A percentile compares a stretch with the other conserved stretches of the same genome.
These are phyloP conservation scores for Megalonaias nervosa DNA, from an alignment of 1,140 invertebrate species.

Conservation along the genomic window DNA sequence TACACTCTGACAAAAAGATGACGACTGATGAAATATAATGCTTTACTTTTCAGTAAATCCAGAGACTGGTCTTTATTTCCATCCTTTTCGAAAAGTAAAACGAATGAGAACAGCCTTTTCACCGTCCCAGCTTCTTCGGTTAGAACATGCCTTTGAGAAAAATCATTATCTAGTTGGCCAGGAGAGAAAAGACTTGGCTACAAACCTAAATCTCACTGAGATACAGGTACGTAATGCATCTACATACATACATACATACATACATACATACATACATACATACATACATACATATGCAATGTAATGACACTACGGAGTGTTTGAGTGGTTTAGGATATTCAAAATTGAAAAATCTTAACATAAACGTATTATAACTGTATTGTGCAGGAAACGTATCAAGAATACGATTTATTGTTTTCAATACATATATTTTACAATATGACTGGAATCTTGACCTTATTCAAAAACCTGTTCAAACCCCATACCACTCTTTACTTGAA, in stretches of 20 bases:
- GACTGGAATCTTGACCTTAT: too few species aligned
- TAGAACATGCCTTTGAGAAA: constrained; percentile 99
- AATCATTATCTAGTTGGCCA: constrained; percentile 99
- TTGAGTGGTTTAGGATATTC: too few species aligned
- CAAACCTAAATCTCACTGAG: constrained; percentile 93
- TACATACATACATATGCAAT: constrained; percentile 4
- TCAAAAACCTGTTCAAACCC: too few species aligned
- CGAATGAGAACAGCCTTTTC: constrained; percentile 98
- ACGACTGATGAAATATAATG: too few species aligned
- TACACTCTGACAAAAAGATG: too few species aligned
- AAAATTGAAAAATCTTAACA: too few species aligned
- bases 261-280: not conserved
- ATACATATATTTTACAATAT: too few species aligned
- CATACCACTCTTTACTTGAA: too few species aligned
- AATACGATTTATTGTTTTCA: too few species aligned
- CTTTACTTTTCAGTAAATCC: constrained; percentile 47
- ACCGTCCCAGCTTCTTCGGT: constrained; percentile 94
- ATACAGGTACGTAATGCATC: constrained; percentile 85
- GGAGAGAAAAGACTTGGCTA: constrained; percentile 97
- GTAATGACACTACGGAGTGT: not conserved
- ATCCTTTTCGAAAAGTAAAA: constrained; percentile 98
- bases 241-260: not conserved
- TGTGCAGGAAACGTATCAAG: too few species aligned
- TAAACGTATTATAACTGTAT: too few species aligned
- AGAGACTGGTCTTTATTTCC: constrained; percentile 81